Base-by-base conservation (phyloP, 2,797 vertebrate genomes). In the Cossypha heuglini region DNA sequence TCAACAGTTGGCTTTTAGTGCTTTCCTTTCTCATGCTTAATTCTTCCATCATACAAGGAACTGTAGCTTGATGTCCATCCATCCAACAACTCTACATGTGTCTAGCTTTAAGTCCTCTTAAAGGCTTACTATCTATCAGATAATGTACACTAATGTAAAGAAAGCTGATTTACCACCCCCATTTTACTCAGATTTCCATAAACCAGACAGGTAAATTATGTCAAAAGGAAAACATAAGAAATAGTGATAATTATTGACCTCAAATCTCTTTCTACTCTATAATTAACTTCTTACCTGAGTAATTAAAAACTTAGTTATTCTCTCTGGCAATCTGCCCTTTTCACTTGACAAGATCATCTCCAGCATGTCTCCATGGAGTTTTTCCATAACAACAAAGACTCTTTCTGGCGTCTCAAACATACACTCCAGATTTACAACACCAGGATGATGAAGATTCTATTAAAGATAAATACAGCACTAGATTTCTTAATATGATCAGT, bases 341-440 rank as follows among this genome's bases (percentile, higher is more conserved):
- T 99, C 99, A 96, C 99, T 99, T 97, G 99, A 99, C 97, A 99
- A 98, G 97, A 99, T 99, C 99, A 99, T 99, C 98, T 99, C 99
- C 97, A 99, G 97, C 99, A 99, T 99, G 98, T 99, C 99, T 94
- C 99, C 99, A 91, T 99, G 99, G 93, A 99, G 99, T 97, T 99
- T 99, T 98, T 99, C 99, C 99, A 99, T 99, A 97, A 99, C 99
- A 80, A 99, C 99, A 93, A 99, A 99, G 90, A 99, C 99, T 93
- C 99, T 98, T 98, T 99, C 99, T 1, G 98, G 98, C 0, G 99
- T 99, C 97, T 99, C 99, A 69, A 99, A 99, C 99, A 99, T 99
- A 96, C 99, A 99, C 96, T 99, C 99, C 96, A 99, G 98, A 98
- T 99, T 99, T 69, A 99, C 99, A 61, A 99, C 98, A 7, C 99